Evolutionary conservation across 2,888 invertebrate species (phyloP), one percentile per base, ranked within the genome.

Genomic region (Mellilla xanthometata): DNA sequence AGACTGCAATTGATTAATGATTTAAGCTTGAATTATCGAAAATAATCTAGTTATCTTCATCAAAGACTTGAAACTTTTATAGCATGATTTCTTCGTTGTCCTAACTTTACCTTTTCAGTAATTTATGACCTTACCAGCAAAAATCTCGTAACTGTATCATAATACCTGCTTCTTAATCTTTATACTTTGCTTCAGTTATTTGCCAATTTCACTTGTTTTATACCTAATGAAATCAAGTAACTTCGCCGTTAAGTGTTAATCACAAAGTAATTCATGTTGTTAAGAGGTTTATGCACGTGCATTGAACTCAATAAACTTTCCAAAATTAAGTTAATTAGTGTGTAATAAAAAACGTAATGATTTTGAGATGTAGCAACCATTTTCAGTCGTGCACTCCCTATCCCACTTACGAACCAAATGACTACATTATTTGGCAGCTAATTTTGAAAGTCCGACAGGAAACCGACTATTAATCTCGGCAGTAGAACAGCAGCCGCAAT

Each of bases 401-500:
- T 38, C 53, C 55, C 22, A 52, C 33, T 46, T 51, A 36, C 42
- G 39, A 46, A 32, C 42, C 45, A 47, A 54, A 55, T 36, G 19
- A 27, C 28, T 36, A 52, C 51, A 40, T 38, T 52, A 50, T 55
- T 52, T 41, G 55, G 53, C 53, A 49, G 47, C 48, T 58, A 44
- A 58, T 55, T 53, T 55, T 52, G 47, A 49, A 54, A 49, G 45
- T 35, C 41, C 26, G 28, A 29, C 52, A 55, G 59, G 57, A 57
- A 57, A 45, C 39, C 30, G 29, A 42, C 52, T 49, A 54, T 59
- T 55, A 55, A 56, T 56, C 58, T 58, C 53, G 54, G 51, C 61
- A 51, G 54, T 59, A 50, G 56, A 55, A 51, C 58, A 60, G 60
- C 62, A 64, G 55, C 49, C 22, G 34, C 54, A 54, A 64, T 68